phyloP scores from a whole-genome alignment of 2,797 vertebrate genomes.

The Synanceia verrucosa region DNA sequence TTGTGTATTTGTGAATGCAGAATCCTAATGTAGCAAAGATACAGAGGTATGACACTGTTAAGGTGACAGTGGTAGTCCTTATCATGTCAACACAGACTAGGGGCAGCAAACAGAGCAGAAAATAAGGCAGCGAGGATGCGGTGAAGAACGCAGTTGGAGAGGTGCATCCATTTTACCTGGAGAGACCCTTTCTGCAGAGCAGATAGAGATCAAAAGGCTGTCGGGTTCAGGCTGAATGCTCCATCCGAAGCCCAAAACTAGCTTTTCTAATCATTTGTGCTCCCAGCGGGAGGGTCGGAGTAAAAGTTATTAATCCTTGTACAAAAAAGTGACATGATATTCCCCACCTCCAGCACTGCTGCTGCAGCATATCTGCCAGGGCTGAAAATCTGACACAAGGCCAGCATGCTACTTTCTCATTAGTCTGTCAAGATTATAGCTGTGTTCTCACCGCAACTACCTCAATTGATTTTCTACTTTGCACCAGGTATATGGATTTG shows the following conservation, averaged over 20 bases:
- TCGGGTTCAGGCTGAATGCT: conserved; percentile 52
- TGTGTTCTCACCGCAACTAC: neutral
- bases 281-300: conserved; percentile 44
- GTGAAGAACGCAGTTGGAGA: conserved; percentile 57
- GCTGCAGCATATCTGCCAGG: conserved; percentile 15
- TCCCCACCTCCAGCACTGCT: conserved; percentile 6
- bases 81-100: conserved; percentile 69
- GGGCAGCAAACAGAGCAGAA: conserved; percentile 60
- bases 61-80: conserved; percentile 60
- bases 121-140: conserved; percentile 52
- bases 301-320: conserved; percentile 59
- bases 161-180: conserved; percentile 66
- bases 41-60: conserved; percentile 32
- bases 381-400: conserved; percentile 7
- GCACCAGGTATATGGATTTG: neutral
- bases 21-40: conserved; percentile 19
- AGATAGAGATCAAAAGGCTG: conserved; percentile 74
- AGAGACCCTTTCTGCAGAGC: conserved; percentile 66
- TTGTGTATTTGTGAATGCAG: neutral
- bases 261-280: conserved; percentile 64
- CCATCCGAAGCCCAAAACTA: conserved; percentile 46
- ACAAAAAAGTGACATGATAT: conserved; percentile 45
- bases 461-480: neutral
- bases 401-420: neutral
- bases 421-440: neutral